Conservation (phyloP, 2,888 invertebrate genomes). For the Ophioninae sp. region DNA sequence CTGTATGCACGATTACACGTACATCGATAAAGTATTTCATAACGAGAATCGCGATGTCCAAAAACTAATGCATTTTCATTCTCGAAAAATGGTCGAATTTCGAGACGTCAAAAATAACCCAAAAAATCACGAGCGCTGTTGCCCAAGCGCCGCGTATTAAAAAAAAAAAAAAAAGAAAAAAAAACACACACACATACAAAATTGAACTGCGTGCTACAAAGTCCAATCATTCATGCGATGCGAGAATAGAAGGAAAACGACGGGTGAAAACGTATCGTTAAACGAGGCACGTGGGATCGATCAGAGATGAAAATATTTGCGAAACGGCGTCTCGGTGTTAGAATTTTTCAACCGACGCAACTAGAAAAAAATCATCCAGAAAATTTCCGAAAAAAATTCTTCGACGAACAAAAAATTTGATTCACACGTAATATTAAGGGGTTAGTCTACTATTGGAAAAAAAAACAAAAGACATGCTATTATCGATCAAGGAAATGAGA, state of each 20-base stretch:
- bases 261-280: not conserved
- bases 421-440: not conserved
- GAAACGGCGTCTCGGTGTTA: not conserved
- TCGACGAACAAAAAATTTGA: no score
- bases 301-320: not conserved
- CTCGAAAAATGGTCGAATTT: not conserved
- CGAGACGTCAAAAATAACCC: not conserved
- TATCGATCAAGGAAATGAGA: no score
- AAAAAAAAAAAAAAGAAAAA: not conserved
- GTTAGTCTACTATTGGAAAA: no score
- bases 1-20: not conserved
- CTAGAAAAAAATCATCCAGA: not conserved
- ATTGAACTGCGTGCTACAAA: conserved; percentile 30
- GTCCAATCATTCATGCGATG: not conserved
- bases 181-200: not conserved
- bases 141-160: conserved; percentile 14
- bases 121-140: not conserved
- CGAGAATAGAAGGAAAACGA: not conserved
- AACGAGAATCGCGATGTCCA: not conserved
- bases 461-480: no score
- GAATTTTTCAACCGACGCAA: not conserved
- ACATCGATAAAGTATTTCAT: not conserved
- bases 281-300: not conserved
- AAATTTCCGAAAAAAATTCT: not conserved
- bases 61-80: not conserved